Base-by-base conservation (phyloP, 2,113 vertebrate species). In the Dipodomys stephensi region DNA sequence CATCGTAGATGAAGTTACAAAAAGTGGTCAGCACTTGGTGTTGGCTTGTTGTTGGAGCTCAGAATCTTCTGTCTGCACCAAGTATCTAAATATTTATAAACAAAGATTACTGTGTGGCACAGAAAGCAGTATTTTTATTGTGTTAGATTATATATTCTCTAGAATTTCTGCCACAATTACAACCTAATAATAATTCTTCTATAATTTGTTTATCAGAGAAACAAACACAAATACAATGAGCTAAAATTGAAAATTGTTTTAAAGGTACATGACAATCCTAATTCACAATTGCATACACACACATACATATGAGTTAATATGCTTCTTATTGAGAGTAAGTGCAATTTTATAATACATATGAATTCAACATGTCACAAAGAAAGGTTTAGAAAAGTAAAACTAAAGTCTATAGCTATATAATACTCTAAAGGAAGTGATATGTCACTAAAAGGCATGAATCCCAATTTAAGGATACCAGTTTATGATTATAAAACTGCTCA, bases 161-260 rank as follows among this genome's bases (percentile, higher is more conserved):
- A 32, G 20, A 72, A 11, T 86, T 72, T 44, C 16, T 79, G 2
- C 11, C 90, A 44, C 1, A 73, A 85, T 28, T 44, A 16, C 3
- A 49, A 49, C 12, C 49, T 49, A 79, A 79, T 25, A 72, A 53
- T 49, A 30, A 77, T 18, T 62, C 3, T 78, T 65, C 49, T 35
- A 23, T 18, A 65, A 49, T 11, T 49, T 49, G 35, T 83, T 79
- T 79, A 72, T 12, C 0, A 72, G 23, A 89, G 22, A 78, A 49
- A 28, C 1, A 39, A 12, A 84, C 4, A 53, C 9, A 82, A 27
- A 79, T 78, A 65, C 10, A 62, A 3, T 20, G 79, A 83, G 72
- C 27, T 89, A 72, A 90, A 64, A 44, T 49, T 78, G 30, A 64
- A 88, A 89, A 32, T 83, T 83, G 46, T 44, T 76, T 88, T 10